Evolutionary conservation across 2,888 invertebrate species (phyloP).

Genomic region (Argyresthia goedartella): DNA sequence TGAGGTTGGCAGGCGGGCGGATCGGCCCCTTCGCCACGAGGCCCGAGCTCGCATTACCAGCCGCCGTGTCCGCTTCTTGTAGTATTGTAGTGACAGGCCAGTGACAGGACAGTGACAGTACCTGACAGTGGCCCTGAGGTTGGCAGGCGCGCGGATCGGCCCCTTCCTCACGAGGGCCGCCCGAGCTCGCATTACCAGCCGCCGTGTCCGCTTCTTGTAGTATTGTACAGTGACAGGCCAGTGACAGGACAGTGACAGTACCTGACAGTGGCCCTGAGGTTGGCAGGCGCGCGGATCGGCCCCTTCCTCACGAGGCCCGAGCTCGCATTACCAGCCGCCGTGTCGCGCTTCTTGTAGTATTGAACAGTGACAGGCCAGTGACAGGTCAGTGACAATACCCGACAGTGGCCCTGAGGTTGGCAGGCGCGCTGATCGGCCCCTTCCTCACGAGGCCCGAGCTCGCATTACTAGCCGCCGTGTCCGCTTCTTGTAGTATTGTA

Average conservation of each 20-base stretch:
- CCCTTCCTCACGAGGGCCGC: constrained; percentile 92
- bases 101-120: too few relatives aligned
- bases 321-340: constrained; percentile 96
- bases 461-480: constrained; percentile 96
- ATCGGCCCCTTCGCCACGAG: constrained; percentile 95
- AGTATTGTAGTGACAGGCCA: too few relatives aligned
- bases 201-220: constrained; percentile 97
- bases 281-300: constrained; percentile 96
- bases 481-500: constrained; percentile 95
- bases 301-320: constrained; percentile 94
- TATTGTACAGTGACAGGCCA: too few relatives aligned
- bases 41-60: constrained; percentile 96
- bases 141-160: constrained; percentile 77
- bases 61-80: constrained; percentile 96
- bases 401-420: neutral
- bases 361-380: too few relatives aligned
- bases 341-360: constrained; percentile 96
- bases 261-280: constrained; percentile 88
- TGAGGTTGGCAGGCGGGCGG: constrained; percentile 37
- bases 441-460: constrained; percentile 92
- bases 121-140: neutral
- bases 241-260: too few relatives aligned
- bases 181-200: constrained; percentile 96
- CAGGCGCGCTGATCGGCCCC: constrained; percentile 97
- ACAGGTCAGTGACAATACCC: too few relatives aligned